These are phyloP conservation scores for Galerucella pusilla DNA, from an alignment of 2,888 invertebrate genomes.

Conservation along the genomic window DNA sequence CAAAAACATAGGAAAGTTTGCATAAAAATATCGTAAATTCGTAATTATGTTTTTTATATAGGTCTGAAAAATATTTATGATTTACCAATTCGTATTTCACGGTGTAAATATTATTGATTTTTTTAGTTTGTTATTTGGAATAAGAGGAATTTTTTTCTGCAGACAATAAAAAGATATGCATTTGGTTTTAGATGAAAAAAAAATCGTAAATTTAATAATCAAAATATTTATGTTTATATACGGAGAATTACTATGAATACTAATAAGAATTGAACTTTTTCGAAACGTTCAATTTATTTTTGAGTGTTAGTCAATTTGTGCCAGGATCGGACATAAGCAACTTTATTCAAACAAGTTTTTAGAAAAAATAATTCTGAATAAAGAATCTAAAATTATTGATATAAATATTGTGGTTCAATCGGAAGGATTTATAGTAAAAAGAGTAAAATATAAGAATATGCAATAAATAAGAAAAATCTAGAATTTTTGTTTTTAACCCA, in stretches of 20 bases:
- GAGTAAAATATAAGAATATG: too few relatives aligned
- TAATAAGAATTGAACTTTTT: background rate
- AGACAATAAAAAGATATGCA: constrained; percentile 4
- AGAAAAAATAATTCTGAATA: too few relatives aligned
- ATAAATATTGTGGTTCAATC: too few relatives aligned
- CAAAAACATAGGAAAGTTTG: background rate
- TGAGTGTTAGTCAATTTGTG: background rate
- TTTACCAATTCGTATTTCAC: background rate
- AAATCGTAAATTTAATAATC: background rate
- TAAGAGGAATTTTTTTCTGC: background rate
- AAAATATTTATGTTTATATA: constrained; percentile 4
- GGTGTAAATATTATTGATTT: constrained; percentile 5
- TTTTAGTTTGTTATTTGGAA: constrained; percentile 1
- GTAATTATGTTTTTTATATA: background rate
- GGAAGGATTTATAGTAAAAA: too few relatives aligned
- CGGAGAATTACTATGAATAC: background rate
- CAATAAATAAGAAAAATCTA: too few relatives aligned
- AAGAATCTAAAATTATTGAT: too few relatives aligned
- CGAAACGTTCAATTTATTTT: background rate
- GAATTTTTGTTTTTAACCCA: too few relatives aligned
- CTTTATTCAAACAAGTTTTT: too few relatives aligned
- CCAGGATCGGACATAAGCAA: background rate
- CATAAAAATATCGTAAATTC: constrained; percentile 7
- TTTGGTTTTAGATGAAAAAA: background rate
- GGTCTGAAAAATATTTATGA: background rate